Evolutionary conservation across 64 coral and sea anemone genomes (phyloP).

Genomic region (Porites australiensis): DNA sequence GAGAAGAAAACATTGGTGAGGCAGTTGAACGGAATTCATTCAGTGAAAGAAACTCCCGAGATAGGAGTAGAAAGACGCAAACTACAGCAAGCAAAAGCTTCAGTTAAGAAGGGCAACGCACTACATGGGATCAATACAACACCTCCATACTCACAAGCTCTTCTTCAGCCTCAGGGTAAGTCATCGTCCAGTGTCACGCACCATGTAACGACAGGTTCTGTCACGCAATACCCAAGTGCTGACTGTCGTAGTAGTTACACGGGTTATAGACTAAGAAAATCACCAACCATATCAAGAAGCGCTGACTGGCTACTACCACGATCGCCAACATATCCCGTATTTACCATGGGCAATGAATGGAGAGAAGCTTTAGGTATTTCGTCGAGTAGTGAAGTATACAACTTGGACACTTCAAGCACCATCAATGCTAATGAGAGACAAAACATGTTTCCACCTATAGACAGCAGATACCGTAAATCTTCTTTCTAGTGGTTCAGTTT

Average conservation of each 20-base stretch:
- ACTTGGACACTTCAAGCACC: background rate
- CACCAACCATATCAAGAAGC: background rate
- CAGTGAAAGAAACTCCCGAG: conserved; percentile 6
- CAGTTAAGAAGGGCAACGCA: background rate
- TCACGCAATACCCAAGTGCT: conserved; percentile 32
- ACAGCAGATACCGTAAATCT: background rate
- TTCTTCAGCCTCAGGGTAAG: background rate
- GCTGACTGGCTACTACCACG: background rate
- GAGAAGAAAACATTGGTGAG: conserved; percentile 31
- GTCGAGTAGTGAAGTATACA: background rate
- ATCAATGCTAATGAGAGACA: background rate
- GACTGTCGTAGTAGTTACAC: conserved; percentile 55
- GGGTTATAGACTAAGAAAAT: conserved; percentile 32
- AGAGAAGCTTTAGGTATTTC: background rate
- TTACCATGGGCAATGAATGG: background rate
- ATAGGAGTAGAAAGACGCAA: conserved; percentile 58
- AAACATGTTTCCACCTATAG: conserved; percentile 5
- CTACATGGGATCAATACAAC: background rate
- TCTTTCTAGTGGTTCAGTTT: too few species aligned
- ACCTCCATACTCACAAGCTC: background rate
- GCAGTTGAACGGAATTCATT: conserved; percentile 38
- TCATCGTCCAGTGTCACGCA: background rate
- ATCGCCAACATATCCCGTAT: background rate
- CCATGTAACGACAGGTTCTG: background rate
- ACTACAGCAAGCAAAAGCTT: background rate